Base-by-base conservation (phyloP, 2,113 vertebrate species). In the Nesogale talazaci region DNA sequence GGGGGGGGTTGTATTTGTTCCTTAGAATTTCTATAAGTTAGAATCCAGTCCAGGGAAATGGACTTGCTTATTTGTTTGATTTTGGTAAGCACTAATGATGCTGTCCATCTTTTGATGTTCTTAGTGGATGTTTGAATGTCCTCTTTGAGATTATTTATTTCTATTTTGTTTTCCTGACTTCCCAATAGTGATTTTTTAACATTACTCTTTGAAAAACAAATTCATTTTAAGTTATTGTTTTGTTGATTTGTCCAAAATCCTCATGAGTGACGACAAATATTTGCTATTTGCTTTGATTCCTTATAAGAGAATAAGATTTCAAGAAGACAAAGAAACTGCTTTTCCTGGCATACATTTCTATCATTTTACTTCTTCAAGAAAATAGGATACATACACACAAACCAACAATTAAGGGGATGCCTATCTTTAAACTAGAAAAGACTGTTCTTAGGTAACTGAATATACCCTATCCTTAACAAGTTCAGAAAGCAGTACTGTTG, bases 271-370 rank as follows among this genome's bases (percentile, higher is more conserved):
- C 17, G 2, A 82, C 1, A 78, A 56, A 78, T 81, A 8, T 82
- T 94, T 75, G 29, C 27, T 56, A 40, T 74, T 82, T 87, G 56
- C 70, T 94, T 94, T 94, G 3, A 29, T 90, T 76, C 63, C 22
- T 93, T 85, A 46, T 34, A 52, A 67, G 36, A 15, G 56, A 88
- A 94, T 65, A 89, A 56, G 4, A 1, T 52, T 80, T 6, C 29
- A 63, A 10, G 75, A 29, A 91, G n/a, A 88, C 83, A 59, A 92
- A 94, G 75, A 3, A 8, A 94, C 31, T 40, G 59, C 6, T 85
- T 80, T 72, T 77, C 1, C 2, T 36, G 85, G 19, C 9, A 92
- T 74, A 78, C 16, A 78, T 40, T 57, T 89, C 17, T 77, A 83
- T 70, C n/a, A 82, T 67, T 82, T 88, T 61, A 63, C 52, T 88